Percentiles rank a stretch among this genome's conserved stretches.
Conservation (phyloP, 53 echinoderm and acorn worm species). For the Antedon mediterranea region DNA sequence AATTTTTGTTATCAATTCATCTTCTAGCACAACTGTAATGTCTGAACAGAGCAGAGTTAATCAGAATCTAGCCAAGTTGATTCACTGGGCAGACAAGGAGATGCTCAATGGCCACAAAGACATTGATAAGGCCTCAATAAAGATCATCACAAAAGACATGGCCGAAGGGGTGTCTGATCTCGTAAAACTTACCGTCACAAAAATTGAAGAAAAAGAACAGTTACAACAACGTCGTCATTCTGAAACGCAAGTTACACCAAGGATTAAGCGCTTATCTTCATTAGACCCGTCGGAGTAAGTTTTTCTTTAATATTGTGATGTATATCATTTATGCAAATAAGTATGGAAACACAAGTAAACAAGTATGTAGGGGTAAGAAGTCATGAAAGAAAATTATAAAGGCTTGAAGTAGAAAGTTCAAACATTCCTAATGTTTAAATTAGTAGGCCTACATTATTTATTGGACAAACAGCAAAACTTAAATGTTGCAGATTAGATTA, state of each 20-base stretch:
- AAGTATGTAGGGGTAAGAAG: too few species aligned
- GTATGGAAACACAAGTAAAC: too few species aligned
- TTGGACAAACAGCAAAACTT: too few species aligned
- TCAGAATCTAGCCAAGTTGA: constrained; percentile 84
- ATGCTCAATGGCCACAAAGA: constrained; percentile 51
- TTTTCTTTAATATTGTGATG: neutral
- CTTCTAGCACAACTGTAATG: constrained; percentile 50
- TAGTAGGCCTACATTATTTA: too few species aligned
- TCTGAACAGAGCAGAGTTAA: constrained; percentile 74
- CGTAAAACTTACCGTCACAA: constrained; percentile 58
- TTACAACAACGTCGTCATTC: neutral
- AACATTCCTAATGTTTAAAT: too few species aligned
- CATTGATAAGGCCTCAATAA: constrained; percentile 31
- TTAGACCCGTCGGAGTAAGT: neutral
- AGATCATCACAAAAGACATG: constrained; percentile 48
- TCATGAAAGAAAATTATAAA: too few species aligned
- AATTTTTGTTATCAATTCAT: neutral
- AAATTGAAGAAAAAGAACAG: constrained; percentile 28
- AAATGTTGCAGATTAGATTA: too few species aligned
- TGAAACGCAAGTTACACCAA: neutral
- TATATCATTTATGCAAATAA: too few species aligned
- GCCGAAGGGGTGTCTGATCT: constrained; percentile 51
- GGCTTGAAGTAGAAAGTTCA: too few species aligned
- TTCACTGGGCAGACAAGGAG: constrained; percentile 92
- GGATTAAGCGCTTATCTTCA: neutral